Evolutionary conservation across 2,797 vertebrate genomes (phyloP), one percentile per base, ranked within the genome.

Genomic region (Anguilla marmorata): DNA sequence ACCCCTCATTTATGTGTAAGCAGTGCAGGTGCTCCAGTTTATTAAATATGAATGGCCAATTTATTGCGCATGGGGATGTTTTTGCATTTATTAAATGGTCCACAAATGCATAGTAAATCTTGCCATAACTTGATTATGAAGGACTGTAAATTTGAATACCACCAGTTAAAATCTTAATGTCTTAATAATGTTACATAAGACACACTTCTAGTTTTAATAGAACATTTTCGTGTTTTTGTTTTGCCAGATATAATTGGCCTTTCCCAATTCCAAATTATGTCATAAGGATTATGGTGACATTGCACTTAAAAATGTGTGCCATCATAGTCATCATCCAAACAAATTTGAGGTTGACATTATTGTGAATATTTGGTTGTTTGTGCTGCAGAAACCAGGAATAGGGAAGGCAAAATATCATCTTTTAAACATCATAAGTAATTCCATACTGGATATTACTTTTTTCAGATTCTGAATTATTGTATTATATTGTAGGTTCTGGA

Each of bases 381-480:
- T 41, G 80, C 60, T 50, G 27, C 45, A 50, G n/a, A 16, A 86
- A 72, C 30, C 60, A 80, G 50, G 33, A 86, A 72, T 74, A 56
- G 72, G 56, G 30, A 80, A 9, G 41, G 48, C 52, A 74, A 52
- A 74, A 74, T 86, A 86, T 74, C 45, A 48, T 66, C 27, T 52
- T 84, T 80, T 87, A 33, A 86, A 83, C 79, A 72, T 88, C 88
- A 72, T 63, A 66, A 30, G 14, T 54, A 66, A 76, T 30, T 50
- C 37, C 63, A 72, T 84, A 52, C 66, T 76, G 60, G 69, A 56
- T 89, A 89, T 76, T 74, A 60, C 86, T 87, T 66, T 86, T 45
- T 45, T 45, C 41, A 4, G 41, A 45, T 45, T 45, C 41, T 45
- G 41, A 45, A 45, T 45, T 45, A 45, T 45, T 45, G 41, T 45